Evolutionary conservation across 2,113 vertebrate species (phyloP), one percentile per base, ranked within the genome.

Genomic region (Pipa parva): DNA sequence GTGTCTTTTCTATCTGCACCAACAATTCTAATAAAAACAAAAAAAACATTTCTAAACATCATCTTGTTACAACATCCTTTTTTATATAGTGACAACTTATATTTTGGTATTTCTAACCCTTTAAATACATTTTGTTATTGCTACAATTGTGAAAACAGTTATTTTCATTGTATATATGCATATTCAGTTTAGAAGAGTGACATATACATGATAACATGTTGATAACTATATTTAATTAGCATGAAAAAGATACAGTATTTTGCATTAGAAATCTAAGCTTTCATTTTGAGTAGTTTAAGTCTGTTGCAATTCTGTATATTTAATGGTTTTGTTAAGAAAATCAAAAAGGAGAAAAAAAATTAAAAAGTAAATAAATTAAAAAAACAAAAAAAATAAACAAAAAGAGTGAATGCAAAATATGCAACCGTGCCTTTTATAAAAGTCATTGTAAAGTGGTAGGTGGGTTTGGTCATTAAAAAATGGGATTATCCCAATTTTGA

Each of bases 371-470:
- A 73, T 25, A 75, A 79, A n/a, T n/a, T 81, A 78, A 77, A 27
- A 54, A 45, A 20, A 66, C 75, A 79, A 74, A 75, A 76, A 76
- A 75, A 10, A 49, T 31, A 72, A 75, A 46, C 71, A 80, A 85
- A 86, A 90, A 89, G 91, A 88, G 89, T 92, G 93, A 99, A 99
- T 97, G 93, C 95, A 86, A 97, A 89, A 92, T 93, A 97, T 97
- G 95, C 95, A 98, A 97, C 90, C 92, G 95, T 98, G 95, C 95
- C 97, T 98, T 99, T 98, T 97, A 94, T 98, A 97, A 90, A 93
- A 84, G 85, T 93, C 93, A 94, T 88, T 91, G 87, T 91, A 88
- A 82, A 85, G 84, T 80, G 84, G 91, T 89, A 87, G 86, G 85
- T 91, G 85, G 91, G 88, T 90, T 92, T 85, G 87, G 84, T 91